Percentiles rank a stretch among this genome's conserved stretches.
These are phyloP conservation scores for Tor tambroides DNA, from an alignment of 2,113 vertebrate species.

Conservation along the genomic window DNA sequence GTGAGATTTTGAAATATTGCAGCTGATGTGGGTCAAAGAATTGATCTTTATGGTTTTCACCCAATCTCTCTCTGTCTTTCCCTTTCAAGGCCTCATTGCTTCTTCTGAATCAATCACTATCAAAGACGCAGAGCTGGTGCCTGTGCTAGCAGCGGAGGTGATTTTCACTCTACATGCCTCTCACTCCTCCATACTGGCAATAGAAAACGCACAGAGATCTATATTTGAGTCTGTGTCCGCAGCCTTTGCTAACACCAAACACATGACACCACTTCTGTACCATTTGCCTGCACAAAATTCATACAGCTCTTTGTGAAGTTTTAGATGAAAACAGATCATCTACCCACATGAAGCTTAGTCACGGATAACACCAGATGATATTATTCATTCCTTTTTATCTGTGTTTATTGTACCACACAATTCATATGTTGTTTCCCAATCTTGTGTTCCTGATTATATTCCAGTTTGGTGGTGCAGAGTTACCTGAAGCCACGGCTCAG, in stretches of 20 bases:
- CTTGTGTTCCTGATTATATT: neutral
- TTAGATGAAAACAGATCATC: conserved; percentile 10
- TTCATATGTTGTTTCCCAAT: neutral
- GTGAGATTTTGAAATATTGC: conserved; percentile 26
- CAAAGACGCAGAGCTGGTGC: conserved; percentile 67
- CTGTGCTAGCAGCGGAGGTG: conserved; percentile 65
- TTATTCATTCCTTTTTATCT: neutral
- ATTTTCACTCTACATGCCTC: neutral
- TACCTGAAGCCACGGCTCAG: conserved; percentile 76
- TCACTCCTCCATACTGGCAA: conserved; percentile 1
- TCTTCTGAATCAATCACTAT: conserved; percentile 70
- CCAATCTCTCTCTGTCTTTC: neutral
- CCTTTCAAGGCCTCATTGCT: conserved; percentile 42
- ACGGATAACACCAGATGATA: conserved; percentile 1
- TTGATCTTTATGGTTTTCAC: neutral
- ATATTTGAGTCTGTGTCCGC: conserved; percentile 21
- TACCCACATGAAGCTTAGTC: conserved; percentile 37
- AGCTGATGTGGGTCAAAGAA: neutral
- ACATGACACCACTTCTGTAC: neutral
- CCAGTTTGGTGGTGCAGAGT: conserved; percentile 75
- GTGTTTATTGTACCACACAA: neutral
- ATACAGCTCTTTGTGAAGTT: neutral
- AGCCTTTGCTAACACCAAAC: conserved; percentile 4
- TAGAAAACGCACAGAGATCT: neutral
- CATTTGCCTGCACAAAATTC: conserved; percentile 23